Percentiles rank a stretch among this genome's conserved stretches.
Evolutionary conservation across 2,888 invertebrate genomes (phyloP).

Genomic region (Drosophila colorata): DNA sequence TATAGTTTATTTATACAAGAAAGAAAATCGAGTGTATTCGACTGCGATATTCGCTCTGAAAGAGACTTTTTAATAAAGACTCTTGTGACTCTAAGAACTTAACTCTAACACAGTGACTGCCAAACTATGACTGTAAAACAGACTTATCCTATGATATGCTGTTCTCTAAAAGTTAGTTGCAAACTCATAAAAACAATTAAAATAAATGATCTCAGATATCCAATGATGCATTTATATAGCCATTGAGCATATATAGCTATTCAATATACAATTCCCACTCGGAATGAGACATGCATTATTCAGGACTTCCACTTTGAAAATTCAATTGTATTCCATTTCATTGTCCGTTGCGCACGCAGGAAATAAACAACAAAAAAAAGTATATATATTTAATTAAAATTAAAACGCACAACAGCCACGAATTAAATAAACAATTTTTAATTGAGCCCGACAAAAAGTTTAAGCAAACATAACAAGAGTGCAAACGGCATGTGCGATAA

Average conservation of each 20-base stretch:
- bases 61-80: too few species aligned
- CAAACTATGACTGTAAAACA: too few species aligned
- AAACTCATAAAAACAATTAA: not conserved
- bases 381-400: conserved; percentile 73
- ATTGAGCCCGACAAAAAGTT: conserved; percentile 72
- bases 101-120: too few species aligned
- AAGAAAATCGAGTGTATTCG: too few species aligned
- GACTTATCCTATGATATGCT: not conserved
- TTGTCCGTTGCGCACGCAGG: conserved; percentile 27
- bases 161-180: not conserved
- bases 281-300: conserved; percentile 32
- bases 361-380: conserved; percentile 27
- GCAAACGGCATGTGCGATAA: conserved; percentile 35
- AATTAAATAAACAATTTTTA: conserved; percentile 76
- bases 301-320: conserved; percentile 38
- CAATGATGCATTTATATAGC: conserved; percentile 8
- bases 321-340: conserved; percentile 47
- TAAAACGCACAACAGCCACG: conserved; percentile 68
- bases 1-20: too few species aligned
- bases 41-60: too few species aligned
- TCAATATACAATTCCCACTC: conserved; percentile 2
- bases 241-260: conserved; percentile 1
- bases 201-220: conserved; percentile 5
- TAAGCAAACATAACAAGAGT: conserved; percentile 61
- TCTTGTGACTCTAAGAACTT: too few species aligned